Evolutionary conservation across 2,888 invertebrate species (phyloP).

Genomic region (Drosophila stalkeri): DNA sequence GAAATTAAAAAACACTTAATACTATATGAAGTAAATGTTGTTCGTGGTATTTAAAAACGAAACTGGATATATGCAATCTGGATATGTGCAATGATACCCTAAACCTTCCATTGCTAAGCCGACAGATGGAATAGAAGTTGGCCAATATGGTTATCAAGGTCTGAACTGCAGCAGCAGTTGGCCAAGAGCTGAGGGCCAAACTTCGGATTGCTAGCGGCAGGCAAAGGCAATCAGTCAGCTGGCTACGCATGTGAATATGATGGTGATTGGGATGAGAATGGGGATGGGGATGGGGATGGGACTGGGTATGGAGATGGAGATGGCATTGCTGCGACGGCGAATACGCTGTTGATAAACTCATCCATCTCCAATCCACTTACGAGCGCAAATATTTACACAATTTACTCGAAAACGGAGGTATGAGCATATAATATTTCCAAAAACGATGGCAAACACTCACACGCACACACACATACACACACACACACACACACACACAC

Average conservation of each 20-base stretch:
- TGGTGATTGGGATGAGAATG: conserved; percentile 29
- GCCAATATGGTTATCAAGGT: conserved; percentile 20
- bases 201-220: conserved; percentile 42
- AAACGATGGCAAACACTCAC: conserved; percentile 79
- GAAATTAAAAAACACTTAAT: background rate
- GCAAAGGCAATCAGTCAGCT: conserved; percentile 70
- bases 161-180: conserved; percentile 32
- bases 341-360: conserved; percentile 83
- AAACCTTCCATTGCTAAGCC: background rate
- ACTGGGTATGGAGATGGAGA: conserved; percentile 34
- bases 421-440: conserved; percentile 83
- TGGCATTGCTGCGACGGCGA: conserved; percentile 59
- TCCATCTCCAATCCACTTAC: conserved; percentile 85
- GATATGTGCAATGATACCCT: background rate
- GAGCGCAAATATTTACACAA: conserved; percentile 84
- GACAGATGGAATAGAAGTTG: background rate
- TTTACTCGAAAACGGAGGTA: conserved; percentile 81
- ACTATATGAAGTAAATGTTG: background rate
- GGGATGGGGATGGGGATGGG: background rate
- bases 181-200: conserved; percentile 10
- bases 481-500: conserved; percentile 5
- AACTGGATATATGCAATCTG: background rate
- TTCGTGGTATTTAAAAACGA: background rate
- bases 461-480: conserved; percentile 39
- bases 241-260: conserved; percentile 60